Percentiles rank a stretch among this genome's conserved stretches.
Conservation (phyloP, 2,113 vertebrate genomes). For the Anarrhichthys ocellatus region DNA sequence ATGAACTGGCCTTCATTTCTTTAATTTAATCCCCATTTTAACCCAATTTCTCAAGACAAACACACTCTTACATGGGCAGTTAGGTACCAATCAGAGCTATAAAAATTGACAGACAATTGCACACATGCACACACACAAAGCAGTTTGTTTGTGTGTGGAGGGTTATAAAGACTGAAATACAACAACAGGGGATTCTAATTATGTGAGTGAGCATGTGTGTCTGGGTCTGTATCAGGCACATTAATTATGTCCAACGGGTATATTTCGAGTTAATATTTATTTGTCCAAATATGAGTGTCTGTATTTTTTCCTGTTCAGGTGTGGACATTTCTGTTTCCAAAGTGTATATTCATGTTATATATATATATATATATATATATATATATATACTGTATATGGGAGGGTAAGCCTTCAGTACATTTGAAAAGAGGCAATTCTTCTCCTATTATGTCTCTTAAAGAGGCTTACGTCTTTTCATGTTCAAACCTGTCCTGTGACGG, state of each 20-base stretch:
- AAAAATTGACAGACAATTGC: not conserved
- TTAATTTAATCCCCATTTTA: constrained; percentile 25
- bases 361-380: no score
- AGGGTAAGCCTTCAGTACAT: not conserved
- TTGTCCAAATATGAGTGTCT: not conserved
- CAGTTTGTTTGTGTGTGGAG: not conserved
- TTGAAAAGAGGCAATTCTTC: not conserved
- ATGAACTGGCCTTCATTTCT: constrained; percentile 14
- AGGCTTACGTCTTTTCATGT: constrained; percentile 11
- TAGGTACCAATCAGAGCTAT: constrained; percentile 6
- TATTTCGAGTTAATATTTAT: not conserved
- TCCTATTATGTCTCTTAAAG: not conserved
- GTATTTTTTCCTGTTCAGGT: not conserved
- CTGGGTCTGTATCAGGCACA: not conserved
- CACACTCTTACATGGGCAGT: constrained; percentile 9
- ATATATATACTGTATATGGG: not conserved
- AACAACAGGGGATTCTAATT: not conserved
- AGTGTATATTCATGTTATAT: no score
- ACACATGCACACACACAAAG: not conserved
- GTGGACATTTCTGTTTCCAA: not conserved
- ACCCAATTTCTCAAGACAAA: constrained; percentile 12
- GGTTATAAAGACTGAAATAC: not conserved
- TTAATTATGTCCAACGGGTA: not conserved
- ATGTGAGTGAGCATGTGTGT: not conserved
- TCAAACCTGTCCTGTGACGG: not conserved